Percentiles rank a stretch among this genome's conserved stretches.
These are phyloP conservation scores for Hapalemur alaotrensis DNA, from an alignment of 2,797 vertebrate genomes.

Conservation along the genomic window DNA sequence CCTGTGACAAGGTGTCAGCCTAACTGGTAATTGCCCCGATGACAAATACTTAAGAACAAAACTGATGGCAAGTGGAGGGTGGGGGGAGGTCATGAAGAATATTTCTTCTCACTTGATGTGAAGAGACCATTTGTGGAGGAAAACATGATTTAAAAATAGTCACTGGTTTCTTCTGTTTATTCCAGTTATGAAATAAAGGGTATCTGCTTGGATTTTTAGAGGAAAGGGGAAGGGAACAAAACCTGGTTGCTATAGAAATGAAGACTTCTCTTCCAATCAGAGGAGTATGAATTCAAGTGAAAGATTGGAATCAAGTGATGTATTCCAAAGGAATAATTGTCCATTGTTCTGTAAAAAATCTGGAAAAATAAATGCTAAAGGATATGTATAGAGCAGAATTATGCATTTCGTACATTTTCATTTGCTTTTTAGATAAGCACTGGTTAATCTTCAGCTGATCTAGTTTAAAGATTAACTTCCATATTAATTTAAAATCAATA, in stretches of 20 bases:
- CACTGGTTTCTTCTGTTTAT: conserved; percentile 10
- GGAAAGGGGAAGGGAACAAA: background rate
- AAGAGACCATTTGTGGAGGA: background rate
- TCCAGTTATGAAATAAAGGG: conserved; percentile 27
- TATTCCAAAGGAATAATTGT: background rate
- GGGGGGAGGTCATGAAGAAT: background rate
- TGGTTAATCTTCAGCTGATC: background rate
- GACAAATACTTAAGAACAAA: background rate
- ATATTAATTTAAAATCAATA: conserved; percentile 8
- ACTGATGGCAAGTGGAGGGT: background rate
- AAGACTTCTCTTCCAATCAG: conserved; percentile 16
- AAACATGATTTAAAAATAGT: conserved; percentile 54
- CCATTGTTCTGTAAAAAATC: background rate
- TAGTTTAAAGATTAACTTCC: background rate
- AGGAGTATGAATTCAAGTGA: conserved; percentile 52
- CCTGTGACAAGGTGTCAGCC: background rate
- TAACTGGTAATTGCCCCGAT: background rate
- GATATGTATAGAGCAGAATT: background rate
- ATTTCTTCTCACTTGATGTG: background rate
- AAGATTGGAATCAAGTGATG: conserved; percentile 19
- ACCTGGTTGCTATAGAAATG: conserved; percentile 51
- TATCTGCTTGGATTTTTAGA: conserved; percentile 33
- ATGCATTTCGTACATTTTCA: background rate
- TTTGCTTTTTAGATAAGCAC: background rate
- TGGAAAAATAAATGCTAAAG: background rate